Evolutionary conservation across 2,113 vertebrate species (phyloP), one percentile per base, ranked within the genome.

Genomic region (Hystrix cristata): DNA sequence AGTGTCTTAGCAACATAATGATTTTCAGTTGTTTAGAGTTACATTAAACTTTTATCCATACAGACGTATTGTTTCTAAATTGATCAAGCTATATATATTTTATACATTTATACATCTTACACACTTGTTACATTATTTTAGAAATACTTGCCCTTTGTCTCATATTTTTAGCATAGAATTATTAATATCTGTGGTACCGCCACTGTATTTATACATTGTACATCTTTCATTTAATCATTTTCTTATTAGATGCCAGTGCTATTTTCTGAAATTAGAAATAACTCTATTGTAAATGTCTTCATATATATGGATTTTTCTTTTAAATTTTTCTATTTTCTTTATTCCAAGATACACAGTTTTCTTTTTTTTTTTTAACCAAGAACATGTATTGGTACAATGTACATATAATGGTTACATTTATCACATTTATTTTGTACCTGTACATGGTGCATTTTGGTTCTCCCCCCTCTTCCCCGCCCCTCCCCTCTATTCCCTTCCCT

Each of bases 241-340:
- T 31, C 21, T 87, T 80, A 85, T 84, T 95, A 34, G 57, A 87
- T 83, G 34, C 21, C 57, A 62, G 34, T 83, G 8, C 6, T 95
- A 27, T 0, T 31, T 96, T 81, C 84, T 87, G 3, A 7, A 87
- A 83, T 84, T 92, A 81, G 88, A 87, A 96, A 60, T 76, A 95
- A 74, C 25, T 80, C 31, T 89, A 14, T 18, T 94, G 7, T 95
- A 95, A 87, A 93, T 87, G 6, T 97, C 82, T 90, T 92, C 23
- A 95, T 86, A 78, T 43, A 76, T 92, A 72, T 25, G 55, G 48
- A 92, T 90, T 95, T 94, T 91, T 89, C 59, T 95, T n/a, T 95
- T 82, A 57, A 94, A 96, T 94, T 89, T 97, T 91, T 62, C 5
- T 71, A 90, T 95, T 92, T 91, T 57, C 25, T 87, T 27, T 80